Evolutionary conservation across 2,888 invertebrate species (phyloP).

Genomic region (Steinernema hermaphroditum): DNA sequence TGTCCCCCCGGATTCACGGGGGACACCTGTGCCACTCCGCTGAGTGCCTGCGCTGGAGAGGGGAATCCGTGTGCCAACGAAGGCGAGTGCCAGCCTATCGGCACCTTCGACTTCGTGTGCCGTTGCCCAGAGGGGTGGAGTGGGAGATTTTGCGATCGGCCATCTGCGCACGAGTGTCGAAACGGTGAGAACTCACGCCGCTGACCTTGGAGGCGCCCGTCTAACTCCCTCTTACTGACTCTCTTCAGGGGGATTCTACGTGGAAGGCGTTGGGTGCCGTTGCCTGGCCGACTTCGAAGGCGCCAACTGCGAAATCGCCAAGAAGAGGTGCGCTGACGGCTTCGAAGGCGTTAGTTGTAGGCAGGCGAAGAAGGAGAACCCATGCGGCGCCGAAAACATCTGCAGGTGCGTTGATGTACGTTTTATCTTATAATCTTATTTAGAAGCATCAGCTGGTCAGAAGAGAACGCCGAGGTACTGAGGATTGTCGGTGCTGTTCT

Average conservation of each 20-base stretch:
- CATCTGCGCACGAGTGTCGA: background rate
- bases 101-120: conserved; percentile 17
- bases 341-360: background rate
- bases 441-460: background rate
- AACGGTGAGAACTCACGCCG: background rate
- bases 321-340: conserved; percentile 1
- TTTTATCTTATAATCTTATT: background rate
- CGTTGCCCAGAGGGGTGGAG: conserved; percentile 19
- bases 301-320: conserved; percentile 16
- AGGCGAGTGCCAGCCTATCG: conserved; percentile 20
- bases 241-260: conserved; percentile 22
- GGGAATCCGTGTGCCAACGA: conserved; percentile 26
- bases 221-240: conserved; percentile 6
- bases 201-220: conserved; percentile 19
- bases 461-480: background rate
- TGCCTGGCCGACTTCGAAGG: conserved; percentile 29
- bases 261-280: conserved; percentile 6
- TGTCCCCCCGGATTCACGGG: conserved; percentile 30
- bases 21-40: background rate
- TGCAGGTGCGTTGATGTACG: background rate
- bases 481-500: background rate
- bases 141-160: conserved; percentile 29
- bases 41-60: background rate
- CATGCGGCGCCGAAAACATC: background rate
- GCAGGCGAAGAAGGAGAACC: background rate